These are phyloP conservation scores for Ectemnius continuus DNA, from an alignment of 2,888 invertebrate species.

Conservation along the genomic window DNA sequence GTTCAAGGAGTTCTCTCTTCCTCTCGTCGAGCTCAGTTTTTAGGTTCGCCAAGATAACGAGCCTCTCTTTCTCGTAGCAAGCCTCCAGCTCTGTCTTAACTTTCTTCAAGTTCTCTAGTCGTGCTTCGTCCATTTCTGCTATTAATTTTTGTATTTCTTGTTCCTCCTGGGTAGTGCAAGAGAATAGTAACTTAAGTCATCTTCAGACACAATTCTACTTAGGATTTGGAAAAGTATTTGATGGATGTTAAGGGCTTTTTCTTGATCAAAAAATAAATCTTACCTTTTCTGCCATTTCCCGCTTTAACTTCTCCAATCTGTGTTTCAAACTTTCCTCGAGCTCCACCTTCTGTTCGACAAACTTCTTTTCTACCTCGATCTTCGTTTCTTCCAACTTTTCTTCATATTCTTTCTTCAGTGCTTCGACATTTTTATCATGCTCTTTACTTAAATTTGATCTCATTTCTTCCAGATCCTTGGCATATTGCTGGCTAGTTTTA, in stretches of 20 bases:
- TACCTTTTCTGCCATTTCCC: conserved; percentile 78
- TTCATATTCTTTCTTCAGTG: conserved; percentile 81
- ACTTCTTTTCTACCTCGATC: conserved; percentile 75
- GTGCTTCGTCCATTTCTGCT: conserved; percentile 69
- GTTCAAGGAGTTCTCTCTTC: conserved; percentile 77
- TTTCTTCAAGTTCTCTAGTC: conserved; percentile 69
- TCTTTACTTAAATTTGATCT: conserved; percentile 68
- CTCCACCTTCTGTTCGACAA: conserved; percentile 76
- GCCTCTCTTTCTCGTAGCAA: conserved; percentile 76
- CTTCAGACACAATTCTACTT: neutral
- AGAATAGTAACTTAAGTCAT: neutral
- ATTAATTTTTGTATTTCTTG: conserved; percentile 69
- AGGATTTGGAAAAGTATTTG: neutral
- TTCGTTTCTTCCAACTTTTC: conserved; percentile 77
- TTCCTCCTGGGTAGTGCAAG: conserved; percentile 58
- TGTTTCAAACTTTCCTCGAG: conserved; percentile 78
- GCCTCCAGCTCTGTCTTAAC: conserved; percentile 72
- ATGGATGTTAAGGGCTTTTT: neutral
- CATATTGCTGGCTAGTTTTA: conserved; percentile 74
- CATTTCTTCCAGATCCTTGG: conserved; percentile 78
- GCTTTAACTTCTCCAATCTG: conserved; percentile 78
- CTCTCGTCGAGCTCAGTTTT: conserved; percentile 79
- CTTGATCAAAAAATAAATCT: neutral
- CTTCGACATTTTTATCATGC: conserved; percentile 80
- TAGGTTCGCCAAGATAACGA: conserved; percentile 77